Evolutionary conservation across 2,113 vertebrate genomes (phyloP).

Genomic region (Otis tarda): DNA sequence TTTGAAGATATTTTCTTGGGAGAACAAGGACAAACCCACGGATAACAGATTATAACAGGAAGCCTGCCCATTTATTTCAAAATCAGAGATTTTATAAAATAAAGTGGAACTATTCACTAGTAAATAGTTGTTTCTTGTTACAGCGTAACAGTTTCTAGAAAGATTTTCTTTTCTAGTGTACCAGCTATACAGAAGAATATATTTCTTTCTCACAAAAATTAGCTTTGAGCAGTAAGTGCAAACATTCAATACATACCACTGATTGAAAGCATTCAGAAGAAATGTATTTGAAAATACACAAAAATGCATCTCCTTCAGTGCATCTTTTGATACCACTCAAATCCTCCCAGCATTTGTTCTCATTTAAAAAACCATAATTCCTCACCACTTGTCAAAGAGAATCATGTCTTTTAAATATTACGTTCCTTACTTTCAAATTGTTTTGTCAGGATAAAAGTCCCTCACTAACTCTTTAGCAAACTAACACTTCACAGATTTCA

Average conservation of each 20-base stretch:
- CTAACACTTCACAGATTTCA: background rate
- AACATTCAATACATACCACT: slow-evolving; percentile 32
- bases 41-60: slow-evolving; percentile 16
- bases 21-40: slow-evolving; percentile 19
- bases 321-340: slow-evolving; percentile 6
- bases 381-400: background rate
- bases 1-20: background rate
- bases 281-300: slow-evolving; percentile 8
- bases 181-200: slow-evolving; percentile 51
- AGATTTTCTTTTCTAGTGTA: background rate
- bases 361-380: background rate
- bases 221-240: slow-evolving; percentile 45
- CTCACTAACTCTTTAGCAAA: background rate
- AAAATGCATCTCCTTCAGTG: background rate
- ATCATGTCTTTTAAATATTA: background rate
- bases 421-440: background rate
- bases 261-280: slow-evolving; percentile 32
- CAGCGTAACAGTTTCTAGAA: slow-evolving; percentile 28
- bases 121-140: slow-evolving; percentile 51
- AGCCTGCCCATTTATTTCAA: slow-evolving; percentile 66
- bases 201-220: slow-evolving; percentile 43
- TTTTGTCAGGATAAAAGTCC: background rate
- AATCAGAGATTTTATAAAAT: slow-evolving; percentile 58
- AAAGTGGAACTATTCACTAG: slow-evolving; percentile 39
- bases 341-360: slow-evolving; percentile 1